Base-by-base conservation (phyloP, 37 sponge, comb jelly and placozoan genomes). In the Oopsacas minuta region DNA sequence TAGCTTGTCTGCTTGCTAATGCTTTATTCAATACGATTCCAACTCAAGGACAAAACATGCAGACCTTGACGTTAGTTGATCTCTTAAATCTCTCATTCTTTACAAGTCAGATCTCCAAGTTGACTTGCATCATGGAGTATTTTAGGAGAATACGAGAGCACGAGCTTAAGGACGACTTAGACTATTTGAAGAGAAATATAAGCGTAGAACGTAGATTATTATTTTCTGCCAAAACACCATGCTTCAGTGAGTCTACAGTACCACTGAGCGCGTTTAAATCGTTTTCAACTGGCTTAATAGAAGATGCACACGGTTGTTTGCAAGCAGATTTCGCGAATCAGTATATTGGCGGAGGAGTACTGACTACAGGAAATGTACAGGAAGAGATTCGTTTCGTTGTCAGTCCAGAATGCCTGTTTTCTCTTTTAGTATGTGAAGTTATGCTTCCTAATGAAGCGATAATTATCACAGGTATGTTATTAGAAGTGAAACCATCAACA, bases 261-360 rank as follows among this genome's bases (percentile, higher is more conserved):
- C 87, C 52, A n/a, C 46, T 90, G 23, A 15, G 36, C 8, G 61
- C 36, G 7, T 86, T 90, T 52, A 61, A 85, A 8, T 82, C 84
- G 46, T 38, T 37, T 0, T 17, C 83, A 37, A 52, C 52, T 0
- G 91, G 86, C 0, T 37, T 86, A 15, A 90, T 90, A 83, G 91
- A 90, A 52, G 86, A 81, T 30, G 82, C 86, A 36, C 82, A 90
- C 75, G 88, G 85, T 0, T n/a, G 35, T 20, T 52, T 92, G 69
- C 91, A 93, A 81, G 91, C 84, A 12, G 94, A 93, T 69, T 93
- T 93, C 86, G 91, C 94, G 12, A 90, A 90, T 52, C 84, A 83
- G 25, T 90, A 88, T 52, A 91, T 93, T 82, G 94, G 94, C 35
- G 94, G 94, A 42, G 94, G 91, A 12, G 94, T 93, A 25, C 81